Percentiles rank a stretch among this genome's conserved stretches.
These are phyloP conservation scores for Limnephilus lunatus DNA, from an alignment of 2,888 invertebrate species.

Conservation along the genomic window DNA sequence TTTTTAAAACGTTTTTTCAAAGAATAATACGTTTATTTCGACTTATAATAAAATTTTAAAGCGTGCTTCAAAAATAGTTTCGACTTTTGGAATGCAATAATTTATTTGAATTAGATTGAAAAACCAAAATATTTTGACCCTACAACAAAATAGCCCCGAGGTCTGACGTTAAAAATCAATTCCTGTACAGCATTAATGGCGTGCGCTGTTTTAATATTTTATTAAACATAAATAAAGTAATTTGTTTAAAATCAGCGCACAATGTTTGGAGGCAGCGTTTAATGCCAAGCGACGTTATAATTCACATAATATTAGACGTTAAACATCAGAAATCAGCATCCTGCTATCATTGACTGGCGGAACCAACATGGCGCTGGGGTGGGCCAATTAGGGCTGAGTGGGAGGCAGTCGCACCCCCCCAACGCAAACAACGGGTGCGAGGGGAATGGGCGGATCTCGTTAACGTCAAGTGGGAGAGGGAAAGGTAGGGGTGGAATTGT, in stretches of 20 bases:
- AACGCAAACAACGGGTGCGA: constrained; percentile 42
- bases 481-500: constrained; percentile 8
- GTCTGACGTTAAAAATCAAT: no score
- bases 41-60: no score
- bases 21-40: no score
- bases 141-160: no score
- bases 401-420: constrained; percentile 72
- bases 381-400: constrained; percentile 76
- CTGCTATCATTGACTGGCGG: constrained; percentile 54
- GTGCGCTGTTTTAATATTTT: not conserved
- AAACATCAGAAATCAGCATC: constrained; percentile 56
- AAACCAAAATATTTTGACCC: no score
- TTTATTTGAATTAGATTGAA: no score
- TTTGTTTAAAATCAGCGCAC: not conserved
- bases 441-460: constrained; percentile 30
- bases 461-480: not conserved
- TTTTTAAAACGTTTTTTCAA: no score
- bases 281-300: no score
- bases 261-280: not conserved
- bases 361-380: constrained; percentile 73
- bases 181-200: no score
- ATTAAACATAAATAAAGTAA: not conserved
- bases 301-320: constrained; percentile 20
- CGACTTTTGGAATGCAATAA: no score
- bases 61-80: no score